These are phyloP conservation scores for Columbina picui DNA, from an alignment of 2,113 vertebrate genomes.

Conservation along the genomic window DNA sequence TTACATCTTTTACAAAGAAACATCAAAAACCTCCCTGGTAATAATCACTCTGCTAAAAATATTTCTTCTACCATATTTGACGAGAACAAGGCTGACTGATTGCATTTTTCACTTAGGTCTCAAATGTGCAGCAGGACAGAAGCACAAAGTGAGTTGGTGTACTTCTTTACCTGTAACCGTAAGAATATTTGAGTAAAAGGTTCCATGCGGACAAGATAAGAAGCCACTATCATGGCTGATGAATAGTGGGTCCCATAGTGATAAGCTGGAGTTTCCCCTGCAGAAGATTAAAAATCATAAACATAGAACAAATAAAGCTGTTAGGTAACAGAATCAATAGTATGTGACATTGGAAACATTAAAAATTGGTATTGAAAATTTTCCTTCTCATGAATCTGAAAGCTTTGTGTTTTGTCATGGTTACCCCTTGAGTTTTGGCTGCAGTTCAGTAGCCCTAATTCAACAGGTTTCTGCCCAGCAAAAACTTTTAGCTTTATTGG, in stretches of 20 bases:
- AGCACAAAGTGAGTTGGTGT: background rate
- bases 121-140: background rate
- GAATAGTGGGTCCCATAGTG: slow-evolving; percentile 99
- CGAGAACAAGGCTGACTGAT: background rate
- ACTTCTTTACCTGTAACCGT: slow-evolving; percentile 88
- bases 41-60: background rate
- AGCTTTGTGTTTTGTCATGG: background rate
- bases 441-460: background rate
- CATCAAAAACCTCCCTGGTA: background rate
- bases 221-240: slow-evolving; percentile 98
- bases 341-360: background rate
- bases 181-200: slow-evolving; percentile 98
- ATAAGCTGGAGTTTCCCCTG: slow-evolving; percentile 97
- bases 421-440: background rate
- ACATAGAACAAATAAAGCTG: background rate
- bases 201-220: slow-evolving; percentile 96
- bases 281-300: background rate
- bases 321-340: background rate
- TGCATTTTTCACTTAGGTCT: background rate
- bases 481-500: background rate
- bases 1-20: background rate
- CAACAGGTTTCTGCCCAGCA: background rate
- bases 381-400: background rate
- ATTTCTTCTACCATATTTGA: background rate
- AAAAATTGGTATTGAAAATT: background rate